phyloP scores from a whole-genome alignment of 2,888 invertebrate genomes.

The Omphaloscelis lunosa region DNA sequence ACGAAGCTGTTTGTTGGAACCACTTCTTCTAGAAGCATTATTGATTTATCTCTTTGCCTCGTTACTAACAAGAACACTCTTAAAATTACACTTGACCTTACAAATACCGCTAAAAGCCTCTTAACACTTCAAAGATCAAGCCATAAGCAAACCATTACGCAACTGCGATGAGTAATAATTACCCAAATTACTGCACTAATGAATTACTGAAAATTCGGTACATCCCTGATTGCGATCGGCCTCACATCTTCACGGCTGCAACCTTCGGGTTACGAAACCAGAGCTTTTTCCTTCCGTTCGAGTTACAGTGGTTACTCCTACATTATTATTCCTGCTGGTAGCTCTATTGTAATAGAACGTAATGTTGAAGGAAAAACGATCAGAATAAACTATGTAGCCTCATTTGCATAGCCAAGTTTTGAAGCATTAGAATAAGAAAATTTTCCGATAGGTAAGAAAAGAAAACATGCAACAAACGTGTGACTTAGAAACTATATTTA shows the following conservation, averaged over 20 bases:
- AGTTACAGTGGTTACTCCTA: constrained; percentile 61
- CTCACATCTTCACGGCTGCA: constrained; percentile 76
- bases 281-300: constrained; percentile 83
- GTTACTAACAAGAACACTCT: constrained; percentile 21
- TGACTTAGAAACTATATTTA: constrained; percentile 47
- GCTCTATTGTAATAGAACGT: constrained; percentile 68
- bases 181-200: constrained; percentile 43
- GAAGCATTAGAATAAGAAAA: constrained; percentile 25
- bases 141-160: constrained; percentile 50
- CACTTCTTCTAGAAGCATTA: neutral
- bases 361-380: constrained; percentile 64
- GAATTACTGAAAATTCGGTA: constrained; percentile 63
- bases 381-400: constrained; percentile 34
- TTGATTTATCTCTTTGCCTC: constrained; percentile 9
- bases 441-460: constrained; percentile 36
- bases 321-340: constrained; percentile 60
- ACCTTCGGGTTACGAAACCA: constrained; percentile 76
- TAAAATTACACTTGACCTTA: constrained; percentile 36
- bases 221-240: constrained; percentile 71
- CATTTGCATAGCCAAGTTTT: constrained; percentile 41
- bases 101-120: constrained; percentile 42
- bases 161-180: constrained; percentile 52
- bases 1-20: neutral
- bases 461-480: constrained; percentile 37
- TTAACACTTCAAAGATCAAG: constrained; percentile 32